These are phyloP conservation scores for Irena cyanogastra DNA, from an alignment of 2,113 vertebrate genomes.

Conservation along the genomic window DNA sequence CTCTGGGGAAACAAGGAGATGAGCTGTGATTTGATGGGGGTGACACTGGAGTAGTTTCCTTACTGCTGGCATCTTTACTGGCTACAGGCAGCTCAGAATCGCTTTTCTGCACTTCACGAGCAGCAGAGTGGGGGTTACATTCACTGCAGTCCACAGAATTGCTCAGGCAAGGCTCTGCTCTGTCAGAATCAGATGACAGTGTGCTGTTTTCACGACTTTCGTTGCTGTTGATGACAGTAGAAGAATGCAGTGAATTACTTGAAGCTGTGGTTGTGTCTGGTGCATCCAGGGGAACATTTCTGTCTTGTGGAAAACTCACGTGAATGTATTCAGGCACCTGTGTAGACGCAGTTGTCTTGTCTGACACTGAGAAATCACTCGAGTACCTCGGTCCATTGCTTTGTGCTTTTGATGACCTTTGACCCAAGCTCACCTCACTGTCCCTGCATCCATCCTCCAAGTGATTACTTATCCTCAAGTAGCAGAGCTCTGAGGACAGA, in stretches of 20 bases:
- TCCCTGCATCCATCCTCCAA: conserved; percentile 55
- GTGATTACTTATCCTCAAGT: conserved; percentile 47
- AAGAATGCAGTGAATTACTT: background rate
- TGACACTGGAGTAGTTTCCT: conserved; percentile 25
- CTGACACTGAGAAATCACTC: conserved; percentile 5
- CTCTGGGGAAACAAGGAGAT: conserved; percentile 13
- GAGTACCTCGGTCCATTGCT: conserved; percentile 71
- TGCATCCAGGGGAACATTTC: background rate
- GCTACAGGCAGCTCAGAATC: background rate
- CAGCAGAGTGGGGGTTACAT: background rate
- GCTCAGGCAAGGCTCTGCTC: background rate
- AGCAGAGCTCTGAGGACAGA: conserved; percentile 66
- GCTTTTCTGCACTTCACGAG: background rate
- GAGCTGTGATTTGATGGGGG: conserved; percentile 46
- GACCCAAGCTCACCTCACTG: background rate
- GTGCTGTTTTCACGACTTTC: background rate
- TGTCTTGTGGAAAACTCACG: conserved; percentile 42
- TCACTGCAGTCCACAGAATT: conserved; percentile 18
- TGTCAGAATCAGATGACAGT: background rate
- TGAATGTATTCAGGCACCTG: conserved; percentile 75
- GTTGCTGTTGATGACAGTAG: background rate
- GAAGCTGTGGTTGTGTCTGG: background rate
- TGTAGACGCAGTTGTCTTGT: conserved; percentile 66
- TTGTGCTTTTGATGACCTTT: conserved; percentile 61
- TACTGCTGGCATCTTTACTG: conserved; percentile 48